Evolutionary conservation across 2,888 invertebrate species (phyloP).

Genomic region (Melieria crassipennis): DNA sequence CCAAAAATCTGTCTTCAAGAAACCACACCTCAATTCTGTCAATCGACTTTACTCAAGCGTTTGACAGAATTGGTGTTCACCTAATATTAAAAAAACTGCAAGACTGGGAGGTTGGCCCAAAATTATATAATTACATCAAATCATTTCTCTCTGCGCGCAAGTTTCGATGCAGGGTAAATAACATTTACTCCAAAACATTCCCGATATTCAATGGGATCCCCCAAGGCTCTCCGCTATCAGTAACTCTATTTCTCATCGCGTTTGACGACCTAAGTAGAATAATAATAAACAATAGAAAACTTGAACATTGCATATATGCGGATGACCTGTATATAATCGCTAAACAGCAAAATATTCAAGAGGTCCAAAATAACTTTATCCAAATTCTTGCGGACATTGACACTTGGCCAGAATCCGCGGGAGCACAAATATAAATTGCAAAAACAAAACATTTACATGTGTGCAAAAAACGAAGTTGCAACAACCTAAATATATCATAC

Average conservation of each 20-base stretch:
- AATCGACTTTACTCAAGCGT: slow-evolving; percentile 17
- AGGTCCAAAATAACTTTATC: no score
- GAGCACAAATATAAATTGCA: no score
- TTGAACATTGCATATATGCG: no score
- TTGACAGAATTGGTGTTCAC: slow-evolving; percentile 4
- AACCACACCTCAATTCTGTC: slow-evolving; percentile 13
- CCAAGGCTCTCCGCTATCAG: slow-evolving; percentile 21
- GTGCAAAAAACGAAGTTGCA: no score
- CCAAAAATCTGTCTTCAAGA: not conserved
- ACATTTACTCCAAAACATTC: not conserved
- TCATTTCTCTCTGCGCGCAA: slow-evolving; percentile 5
- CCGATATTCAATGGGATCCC: slow-evolving; percentile 15
- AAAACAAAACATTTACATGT: no score
- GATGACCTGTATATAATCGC: no score
- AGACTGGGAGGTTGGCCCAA: slow-evolving; percentile 11
- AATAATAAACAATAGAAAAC: no score
- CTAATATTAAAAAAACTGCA: not conserved
- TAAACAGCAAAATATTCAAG: no score
- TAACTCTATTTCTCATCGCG: slow-evolving; percentile 12
- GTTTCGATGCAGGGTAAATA: slow-evolving; percentile 6
- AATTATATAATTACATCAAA: slow-evolving; percentile 9
- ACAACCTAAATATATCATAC: no score
- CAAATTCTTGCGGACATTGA: no score
- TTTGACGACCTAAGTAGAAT: slow-evolving; percentile 1
- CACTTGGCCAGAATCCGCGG: no score